Conservation (phyloP, 2,797 vertebrate species). For the Sebastes iracundus region DNA sequence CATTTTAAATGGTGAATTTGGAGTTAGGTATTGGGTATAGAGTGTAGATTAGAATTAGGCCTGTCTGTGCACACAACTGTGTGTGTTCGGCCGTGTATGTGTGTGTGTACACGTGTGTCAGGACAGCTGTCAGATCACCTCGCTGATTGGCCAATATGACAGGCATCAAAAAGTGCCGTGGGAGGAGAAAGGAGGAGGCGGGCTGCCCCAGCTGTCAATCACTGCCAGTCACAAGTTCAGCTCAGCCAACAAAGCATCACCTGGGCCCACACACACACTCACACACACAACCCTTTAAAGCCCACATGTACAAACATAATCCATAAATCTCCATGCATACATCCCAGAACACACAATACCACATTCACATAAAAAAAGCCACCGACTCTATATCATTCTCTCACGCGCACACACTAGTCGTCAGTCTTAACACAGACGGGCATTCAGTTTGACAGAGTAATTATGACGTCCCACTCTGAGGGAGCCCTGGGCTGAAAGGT, state of each 20-base stretch:
- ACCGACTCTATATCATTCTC: slow-evolving; percentile 17
- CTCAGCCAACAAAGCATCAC: slow-evolving; percentile 67
- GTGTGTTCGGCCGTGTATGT: not conserved
- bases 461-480: slow-evolving; percentile 90
- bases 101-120: slow-evolving; percentile 34
- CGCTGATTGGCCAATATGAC: slow-evolving; percentile 86
- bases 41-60: not conserved
- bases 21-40: not conserved
- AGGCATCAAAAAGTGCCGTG: slow-evolving; percentile 76
- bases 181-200: slow-evolving; percentile 84
- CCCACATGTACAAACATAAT: slow-evolving; percentile 48
- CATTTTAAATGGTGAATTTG: not conserved
- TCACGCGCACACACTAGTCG: slow-evolving; percentile 22
- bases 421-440: slow-evolving; percentile 73
- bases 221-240: slow-evolving; percentile 70
- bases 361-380: slow-evolving; percentile 23
- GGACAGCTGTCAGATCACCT: slow-evolving; percentile 79
- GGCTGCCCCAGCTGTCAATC: slow-evolving; percentile 89
- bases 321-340: slow-evolving; percentile 60
- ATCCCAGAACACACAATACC: slow-evolving; percentile 20
- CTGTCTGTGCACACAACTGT: not conserved
- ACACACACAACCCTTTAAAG: slow-evolving; percentile 37
- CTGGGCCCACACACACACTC: slow-evolving; percentile 33
- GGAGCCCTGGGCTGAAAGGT: slow-evolving; percentile 83
- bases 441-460: slow-evolving; percentile 94